Evolutionary conservation across 2,888 invertebrate species (phyloP).

Genomic region (Brachypterus glaber): DNA sequence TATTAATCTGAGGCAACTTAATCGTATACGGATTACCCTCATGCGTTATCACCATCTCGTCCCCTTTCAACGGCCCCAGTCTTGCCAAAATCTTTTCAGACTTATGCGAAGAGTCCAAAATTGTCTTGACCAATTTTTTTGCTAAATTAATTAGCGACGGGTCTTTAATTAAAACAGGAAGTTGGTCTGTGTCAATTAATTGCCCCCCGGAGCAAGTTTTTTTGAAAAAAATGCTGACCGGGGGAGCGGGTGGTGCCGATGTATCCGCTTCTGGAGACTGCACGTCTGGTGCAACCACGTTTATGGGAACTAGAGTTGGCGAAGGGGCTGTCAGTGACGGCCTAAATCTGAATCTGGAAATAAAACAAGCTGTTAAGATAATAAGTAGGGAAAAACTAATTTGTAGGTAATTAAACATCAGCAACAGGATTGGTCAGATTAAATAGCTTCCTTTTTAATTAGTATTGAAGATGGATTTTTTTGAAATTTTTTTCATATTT

Average conservation of each 20-base stretch:
- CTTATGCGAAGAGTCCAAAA: slow-evolving; percentile 34
- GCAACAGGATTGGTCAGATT: too few relatives aligned
- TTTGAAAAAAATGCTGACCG: slow-evolving; percentile 45
- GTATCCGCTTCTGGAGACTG: slow-evolving; percentile 40
- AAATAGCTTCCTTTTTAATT: too few relatives aligned
- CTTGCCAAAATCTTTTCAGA: slow-evolving; percentile 35
- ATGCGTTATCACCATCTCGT: slow-evolving; percentile 36
- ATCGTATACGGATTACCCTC: slow-evolving; percentile 45
- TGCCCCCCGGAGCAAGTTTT: slow-evolving; percentile 46
- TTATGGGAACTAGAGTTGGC: slow-evolving; percentile 23
- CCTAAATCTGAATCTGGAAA: slow-evolving; percentile 44
- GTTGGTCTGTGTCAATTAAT: slow-evolving; percentile 41
- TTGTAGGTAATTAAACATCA: too few relatives aligned
- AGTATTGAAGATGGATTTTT: too few relatives aligned
- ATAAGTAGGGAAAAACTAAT: too few relatives aligned
- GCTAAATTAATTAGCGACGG: slow-evolving; percentile 35
- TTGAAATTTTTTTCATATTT: too few relatives aligned
- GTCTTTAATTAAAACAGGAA: slow-evolving; percentile 45
- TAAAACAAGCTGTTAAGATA: too few relatives aligned
- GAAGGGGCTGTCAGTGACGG: slow-evolving; percentile 22
- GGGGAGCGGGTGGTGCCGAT: slow-evolving; percentile 43
- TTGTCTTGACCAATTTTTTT: slow-evolving; percentile 34
- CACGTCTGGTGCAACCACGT: slow-evolving; percentile 28
- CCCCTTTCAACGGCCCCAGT: slow-evolving; percentile 32
- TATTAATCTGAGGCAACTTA: slow-evolving; percentile 45